phyloP scores from a whole-genome alignment of 92 coral and sea anemone genomes.

The Porites rus region DNA sequence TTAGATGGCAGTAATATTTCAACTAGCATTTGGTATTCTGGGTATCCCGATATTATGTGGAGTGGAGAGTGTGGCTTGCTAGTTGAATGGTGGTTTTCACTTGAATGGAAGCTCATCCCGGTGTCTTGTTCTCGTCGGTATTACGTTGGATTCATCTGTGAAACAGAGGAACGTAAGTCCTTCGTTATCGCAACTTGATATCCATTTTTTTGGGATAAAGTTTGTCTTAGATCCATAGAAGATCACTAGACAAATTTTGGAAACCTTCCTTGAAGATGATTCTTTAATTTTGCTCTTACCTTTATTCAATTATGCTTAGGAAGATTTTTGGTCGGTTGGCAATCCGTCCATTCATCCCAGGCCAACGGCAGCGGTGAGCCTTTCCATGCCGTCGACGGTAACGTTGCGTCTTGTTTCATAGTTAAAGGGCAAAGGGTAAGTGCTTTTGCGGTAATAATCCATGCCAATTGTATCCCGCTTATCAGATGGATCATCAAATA shows the following conservation, averaged over 20 bases:
- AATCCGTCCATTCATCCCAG: slow-evolving; percentile 20
- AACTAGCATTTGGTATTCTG: not conserved
- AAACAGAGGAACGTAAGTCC: slow-evolving; percentile 24
- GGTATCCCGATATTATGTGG: not conserved
- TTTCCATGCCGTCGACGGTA: slow-evolving; percentile 61
- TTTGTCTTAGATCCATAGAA: not conserved
- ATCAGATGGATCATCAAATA: not conserved
- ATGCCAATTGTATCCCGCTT: too few relatives aligned
- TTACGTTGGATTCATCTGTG: not conserved
- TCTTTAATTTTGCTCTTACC: not conserved
- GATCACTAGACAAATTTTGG: too few relatives aligned
- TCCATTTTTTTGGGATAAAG: not conserved
- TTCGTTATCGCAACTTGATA: not conserved
- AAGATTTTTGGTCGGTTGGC: slow-evolving; percentile 34
- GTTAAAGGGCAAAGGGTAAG: slow-evolving; percentile 32
- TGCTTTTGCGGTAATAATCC: not conserved
- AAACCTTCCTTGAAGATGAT: too few relatives aligned
- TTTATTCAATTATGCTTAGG: slow-evolving; percentile 6
- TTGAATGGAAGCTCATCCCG: not conserved
- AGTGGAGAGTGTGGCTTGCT: slow-evolving; percentile 5
- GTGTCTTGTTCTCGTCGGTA: not conserved
- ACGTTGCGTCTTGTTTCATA: slow-evolving; percentile 65
- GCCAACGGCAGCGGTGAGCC: slow-evolving; percentile 31
- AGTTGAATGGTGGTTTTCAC: too few relatives aligned
- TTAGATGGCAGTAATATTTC: not conserved